These are phyloP conservation scores for Lutjanus erythropterus DNA, from an alignment of 2,113 vertebrate genomes.

Conservation along the genomic window DNA sequence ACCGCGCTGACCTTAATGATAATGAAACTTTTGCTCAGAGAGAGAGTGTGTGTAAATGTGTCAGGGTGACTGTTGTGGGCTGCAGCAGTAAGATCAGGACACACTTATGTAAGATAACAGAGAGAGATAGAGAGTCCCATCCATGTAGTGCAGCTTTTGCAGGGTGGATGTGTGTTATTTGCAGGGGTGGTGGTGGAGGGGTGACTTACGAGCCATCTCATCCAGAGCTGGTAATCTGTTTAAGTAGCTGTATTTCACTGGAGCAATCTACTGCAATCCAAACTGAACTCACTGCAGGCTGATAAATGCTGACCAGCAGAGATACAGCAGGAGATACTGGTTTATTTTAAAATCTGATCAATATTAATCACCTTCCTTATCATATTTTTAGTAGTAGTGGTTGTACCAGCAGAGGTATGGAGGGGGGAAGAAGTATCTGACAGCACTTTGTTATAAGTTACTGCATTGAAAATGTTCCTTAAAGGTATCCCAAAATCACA, in stretches of 20 bases:
- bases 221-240: constrained; percentile 46
- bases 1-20: constrained; percentile 62
- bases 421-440: no score
- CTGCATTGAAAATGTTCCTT: no score
- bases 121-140: neutral
- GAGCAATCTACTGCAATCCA: constrained; percentile 7
- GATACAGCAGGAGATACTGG: neutral
- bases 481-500: no score
- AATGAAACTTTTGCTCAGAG: constrained; percentile 61
- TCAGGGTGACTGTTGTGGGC: constrained; percentile 46
- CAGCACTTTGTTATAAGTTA: no score
- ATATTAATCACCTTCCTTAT: neutral
- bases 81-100: constrained; percentile 47
- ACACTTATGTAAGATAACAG: constrained; percentile 53
- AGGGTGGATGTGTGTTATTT: constrained; percentile 10
- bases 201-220: constrained; percentile 42
- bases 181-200: neutral
- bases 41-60: constrained; percentile 21
- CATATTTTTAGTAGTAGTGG: neutral
- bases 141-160: constrained; percentile 23
- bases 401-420: neutral
- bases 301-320: neutral
- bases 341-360: neutral
- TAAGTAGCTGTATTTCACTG: constrained; percentile 58
- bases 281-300: neutral